Conservation (phyloP, 2,113 vertebrate genomes). For the Embiotoca jacksoni region DNA sequence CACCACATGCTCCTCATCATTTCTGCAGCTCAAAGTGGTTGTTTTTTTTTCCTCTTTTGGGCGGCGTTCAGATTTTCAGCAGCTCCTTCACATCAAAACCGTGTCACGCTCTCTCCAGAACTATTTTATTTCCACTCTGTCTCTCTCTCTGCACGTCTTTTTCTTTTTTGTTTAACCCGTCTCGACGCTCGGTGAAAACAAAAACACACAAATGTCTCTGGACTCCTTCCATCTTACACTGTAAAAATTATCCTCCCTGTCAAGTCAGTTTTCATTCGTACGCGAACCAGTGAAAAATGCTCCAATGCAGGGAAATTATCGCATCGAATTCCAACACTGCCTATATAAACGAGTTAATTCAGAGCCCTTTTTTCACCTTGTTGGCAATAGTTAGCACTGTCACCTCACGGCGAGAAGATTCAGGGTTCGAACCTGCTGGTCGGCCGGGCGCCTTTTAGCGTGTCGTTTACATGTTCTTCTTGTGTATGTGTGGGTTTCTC, state of each 20-base stretch:
- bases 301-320: neutral
- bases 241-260: constrained; percentile 17
- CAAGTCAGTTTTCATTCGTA: constrained; percentile 5
- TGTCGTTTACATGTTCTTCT: no score
- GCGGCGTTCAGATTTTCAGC: constrained; percentile 35
- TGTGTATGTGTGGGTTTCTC: no score
- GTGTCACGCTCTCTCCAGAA: constrained; percentile 37
- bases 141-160: neutral
- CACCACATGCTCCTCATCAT: constrained; percentile 53
- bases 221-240: constrained; percentile 22
- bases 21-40: constrained; percentile 41
- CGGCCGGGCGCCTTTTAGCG: no score
- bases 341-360: no score
- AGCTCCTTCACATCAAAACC: constrained; percentile 59
- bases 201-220: constrained; percentile 39
- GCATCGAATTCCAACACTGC: neutral
- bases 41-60: constrained; percentile 4
- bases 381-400: no score
- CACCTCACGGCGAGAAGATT: no score
- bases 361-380: no score
- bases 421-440: no score
- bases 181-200: constrained; percentile 38
- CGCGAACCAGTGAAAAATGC: neutral
- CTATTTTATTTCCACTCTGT: constrained; percentile 36
- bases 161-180: constrained; percentile 35